phyloP scores from a whole-genome alignment of 2,888 invertebrate species.

The Hybos culiciformis region DNA sequence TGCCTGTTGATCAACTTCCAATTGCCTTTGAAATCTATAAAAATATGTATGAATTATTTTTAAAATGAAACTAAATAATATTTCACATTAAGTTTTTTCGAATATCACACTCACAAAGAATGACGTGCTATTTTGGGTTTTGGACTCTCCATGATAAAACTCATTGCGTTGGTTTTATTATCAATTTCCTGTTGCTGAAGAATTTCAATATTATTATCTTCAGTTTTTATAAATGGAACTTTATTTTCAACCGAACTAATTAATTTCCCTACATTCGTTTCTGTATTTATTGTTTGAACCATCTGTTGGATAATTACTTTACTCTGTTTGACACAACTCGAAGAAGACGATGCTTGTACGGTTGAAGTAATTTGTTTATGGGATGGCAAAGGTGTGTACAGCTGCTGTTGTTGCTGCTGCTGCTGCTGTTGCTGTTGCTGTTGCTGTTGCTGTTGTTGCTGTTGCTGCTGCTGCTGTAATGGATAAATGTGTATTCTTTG shows the following conservation, averaged over 20 bases:
- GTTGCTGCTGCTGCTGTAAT: constrained; percentile 15
- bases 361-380: too few species aligned
- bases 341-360: too few species aligned
- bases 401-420: constrained; percentile 14
- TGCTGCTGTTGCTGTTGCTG: constrained; percentile 6
- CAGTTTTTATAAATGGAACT: too few species aligned
- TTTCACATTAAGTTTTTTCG: constrained; percentile 9
- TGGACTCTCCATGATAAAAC: constrained; percentile 33
- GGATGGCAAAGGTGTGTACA: constrained; percentile 4
- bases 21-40: constrained; percentile 64
- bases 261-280: too few species aligned
- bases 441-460: constrained; percentile 10
- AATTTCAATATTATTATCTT: too few species aligned
- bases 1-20: constrained; percentile 59
- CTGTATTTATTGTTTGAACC: too few species aligned
- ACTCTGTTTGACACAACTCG: too few species aligned
- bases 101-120: constrained; percentile 38
- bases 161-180: constrained; percentile 18
- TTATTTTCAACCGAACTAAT: too few species aligned
- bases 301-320: too few species aligned
- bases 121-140: constrained; percentile 35
- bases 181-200: too few species aligned
- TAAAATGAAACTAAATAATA: neutral
- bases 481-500: too few species aligned
- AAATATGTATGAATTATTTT: neutral